Conservation (phyloP, 2,888 invertebrate species). For the Opisthograptis luteolata region DNA sequence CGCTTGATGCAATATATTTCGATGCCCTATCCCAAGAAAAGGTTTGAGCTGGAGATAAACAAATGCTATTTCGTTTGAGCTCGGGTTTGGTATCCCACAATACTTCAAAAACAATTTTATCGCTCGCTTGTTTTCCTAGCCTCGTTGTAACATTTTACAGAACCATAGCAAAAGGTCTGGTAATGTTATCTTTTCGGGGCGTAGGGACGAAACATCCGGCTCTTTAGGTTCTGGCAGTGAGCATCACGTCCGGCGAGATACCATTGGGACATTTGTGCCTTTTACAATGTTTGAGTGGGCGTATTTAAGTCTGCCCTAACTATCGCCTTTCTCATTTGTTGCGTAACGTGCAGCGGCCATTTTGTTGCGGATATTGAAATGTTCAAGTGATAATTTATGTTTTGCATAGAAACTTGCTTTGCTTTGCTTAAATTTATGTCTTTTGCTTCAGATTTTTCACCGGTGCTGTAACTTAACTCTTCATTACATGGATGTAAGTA, state of each 20-base stretch:
- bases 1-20: too few species aligned
- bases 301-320: slow-evolving; percentile 7
- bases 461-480: slow-evolving; percentile 39
- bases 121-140: slow-evolving; percentile 5
- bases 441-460: slow-evolving; percentile 48
- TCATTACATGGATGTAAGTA: slow-evolving; percentile 54
- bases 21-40: too few species aligned
- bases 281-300: not conserved
- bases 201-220: slow-evolving; percentile 50
- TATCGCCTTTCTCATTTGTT: slow-evolving; percentile 5
- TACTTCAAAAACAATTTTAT: slow-evolving; percentile 19
- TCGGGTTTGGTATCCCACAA: too few species aligned
- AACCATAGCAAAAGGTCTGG: slow-evolving; percentile 36
- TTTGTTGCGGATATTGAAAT: slow-evolving; percentile 1
- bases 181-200: slow-evolving; percentile 54
- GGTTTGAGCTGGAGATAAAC: too few species aligned
- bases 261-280: slow-evolving; percentile 23
- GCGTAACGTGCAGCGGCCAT: not conserved
- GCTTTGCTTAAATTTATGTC: slow-evolving; percentile 19
- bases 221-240: slow-evolving; percentile 39
- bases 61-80: too few species aligned
- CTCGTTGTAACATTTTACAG: slow-evolving; percentile 33
- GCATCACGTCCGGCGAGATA: slow-evolving; percentile 34
- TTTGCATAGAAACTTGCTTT: slow-evolving; percentile 6
- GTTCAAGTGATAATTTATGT: not conserved